Base-by-base conservation (phyloP, 2,888 invertebrate genomes). In the Mythimna vitellina region DNA sequence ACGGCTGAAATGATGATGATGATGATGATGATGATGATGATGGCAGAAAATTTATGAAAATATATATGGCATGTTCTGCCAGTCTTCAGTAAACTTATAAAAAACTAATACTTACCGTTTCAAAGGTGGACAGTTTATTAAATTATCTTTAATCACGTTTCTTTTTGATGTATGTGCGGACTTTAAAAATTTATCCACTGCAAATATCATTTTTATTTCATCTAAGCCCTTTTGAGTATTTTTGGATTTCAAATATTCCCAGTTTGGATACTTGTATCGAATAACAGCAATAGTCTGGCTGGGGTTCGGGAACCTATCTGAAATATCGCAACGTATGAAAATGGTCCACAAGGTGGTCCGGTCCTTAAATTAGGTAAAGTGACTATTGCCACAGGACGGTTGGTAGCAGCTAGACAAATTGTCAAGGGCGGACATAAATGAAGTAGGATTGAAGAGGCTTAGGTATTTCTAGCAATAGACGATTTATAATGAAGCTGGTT, bases 271-370 rank as follows among this genome's bases (percentile, higher is more conserved):
- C 29, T 38, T 25, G 53, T 70, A 80, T 6, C 54, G 65, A 14
- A 74, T 12, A 10, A 74, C 22, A 46, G 64, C 63, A 1, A 74
- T 75, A 20, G 14, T 54, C 42, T 79, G 78, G n/a, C 78, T 74
- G 0, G 78, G 80, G 22, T 70, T 54, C 0, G 75, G 68, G 35
- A 80, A 80, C 12, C 12, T 60, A 3, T 70, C 78, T 79, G 64
- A n/a, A 79, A 57, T 14, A 57, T 57, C 20, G 20, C 14, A 54
- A 20, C 3, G 7, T 6, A 17, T 56, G 17, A 9, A 20, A 49
- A 20, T 49, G 46, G 46, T 5, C 46, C 17, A 0, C 5, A 38
- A 14, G 3, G 14, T 46, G 46, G 46, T 35, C 8, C 8, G 8
- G 35, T 29, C 29, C 29, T 29, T 29, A 29, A 29, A 3, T 29